A percentile compares a stretch with the other conserved stretches of the same genome.
Evolutionary conservation across 2,888 invertebrate species (phyloP).

Genomic region (Odiellus spinosus): DNA sequence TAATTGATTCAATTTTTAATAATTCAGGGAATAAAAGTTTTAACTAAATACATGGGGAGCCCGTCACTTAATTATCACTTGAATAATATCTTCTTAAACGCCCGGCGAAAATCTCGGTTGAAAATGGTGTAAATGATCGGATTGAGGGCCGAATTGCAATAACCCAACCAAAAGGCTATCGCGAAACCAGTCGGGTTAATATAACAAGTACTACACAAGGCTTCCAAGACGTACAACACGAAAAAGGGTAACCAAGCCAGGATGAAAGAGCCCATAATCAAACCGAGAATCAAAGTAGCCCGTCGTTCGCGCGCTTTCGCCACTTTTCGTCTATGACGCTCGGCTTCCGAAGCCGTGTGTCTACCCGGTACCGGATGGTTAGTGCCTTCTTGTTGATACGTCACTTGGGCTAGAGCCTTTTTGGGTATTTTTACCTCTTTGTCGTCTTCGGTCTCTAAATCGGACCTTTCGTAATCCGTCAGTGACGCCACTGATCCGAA

Average conservation of each 20-base stretch:
- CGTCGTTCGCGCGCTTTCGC: constrained; percentile 91
- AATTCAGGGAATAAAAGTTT: too few species aligned
- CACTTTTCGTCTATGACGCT: constrained; percentile 77
- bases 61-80: constrained; percentile 27
- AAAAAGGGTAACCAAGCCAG: constrained; percentile 98
- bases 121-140: constrained; percentile 88
- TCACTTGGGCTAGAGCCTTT: not conserved
- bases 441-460: not conserved
- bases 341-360: constrained; percentile 51
- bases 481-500: not conserved
- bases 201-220: constrained; percentile 43
- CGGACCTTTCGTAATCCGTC: not conserved
- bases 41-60: too few species aligned
- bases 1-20: too few species aligned
- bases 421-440: not conserved
- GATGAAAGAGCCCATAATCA: constrained; percentile 97
- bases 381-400: too few species aligned
- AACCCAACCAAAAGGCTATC: constrained; percentile 90
- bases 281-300: constrained; percentile 85
- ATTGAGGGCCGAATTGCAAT: constrained; percentile 90
- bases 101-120: constrained; percentile 91
- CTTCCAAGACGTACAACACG: constrained; percentile 73
- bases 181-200: constrained; percentile 48
- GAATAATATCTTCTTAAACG: constrained; percentile 86
- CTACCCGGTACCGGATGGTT: too few species aligned